Percentiles rank a stretch among this genome's conserved stretches.
phyloP scores from a whole-genome alignment of 1,140 invertebrate genomes.

The Heliconius nattereri region DNA sequence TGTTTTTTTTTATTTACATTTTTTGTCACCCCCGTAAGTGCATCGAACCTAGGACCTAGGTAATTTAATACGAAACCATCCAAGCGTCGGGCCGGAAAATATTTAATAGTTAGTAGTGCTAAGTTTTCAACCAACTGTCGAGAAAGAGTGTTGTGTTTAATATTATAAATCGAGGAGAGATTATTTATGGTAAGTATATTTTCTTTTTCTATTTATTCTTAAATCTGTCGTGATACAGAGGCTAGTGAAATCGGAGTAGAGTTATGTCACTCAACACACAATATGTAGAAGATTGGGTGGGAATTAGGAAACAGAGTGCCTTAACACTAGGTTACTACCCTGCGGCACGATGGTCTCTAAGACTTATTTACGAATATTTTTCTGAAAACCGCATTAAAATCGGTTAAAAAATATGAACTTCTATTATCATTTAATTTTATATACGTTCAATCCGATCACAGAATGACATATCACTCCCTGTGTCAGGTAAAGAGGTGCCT shows the following conservation, averaged over 20 bases:
- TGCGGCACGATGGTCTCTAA: too few species aligned
- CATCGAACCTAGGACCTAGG: slow-evolving; percentile 13
- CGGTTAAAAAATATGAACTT: too few species aligned
- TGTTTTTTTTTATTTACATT: slow-evolving; percentile 13
- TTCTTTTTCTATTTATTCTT: too few species aligned
- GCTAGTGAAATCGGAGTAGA: too few species aligned
- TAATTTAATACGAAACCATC: slow-evolving; percentile 9
- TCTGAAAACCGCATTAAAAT: too few species aligned
- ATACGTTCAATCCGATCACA: background rate
- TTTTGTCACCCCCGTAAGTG: slow-evolving; percentile 6
- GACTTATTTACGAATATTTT: too few species aligned
- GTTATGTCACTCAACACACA: too few species aligned
- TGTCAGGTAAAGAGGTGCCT: background rate
- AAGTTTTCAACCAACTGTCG: background rate
- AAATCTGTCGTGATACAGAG: too few species aligned
- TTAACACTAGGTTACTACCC: too few species aligned
- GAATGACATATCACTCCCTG: background rate
- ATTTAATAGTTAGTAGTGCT: slow-evolving; percentile 13
- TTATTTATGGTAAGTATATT: too few species aligned
- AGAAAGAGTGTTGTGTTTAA: background rate
- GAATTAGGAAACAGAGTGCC: too few species aligned
- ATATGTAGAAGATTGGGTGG: too few species aligned
- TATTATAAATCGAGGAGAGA: background rate
- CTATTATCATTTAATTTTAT: background rate
- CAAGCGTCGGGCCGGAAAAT: slow-evolving; percentile 13